These are phyloP conservation scores for Dromius quadrimaculatus DNA, from an alignment of 2,888 invertebrate species.

Conservation along the genomic window DNA sequence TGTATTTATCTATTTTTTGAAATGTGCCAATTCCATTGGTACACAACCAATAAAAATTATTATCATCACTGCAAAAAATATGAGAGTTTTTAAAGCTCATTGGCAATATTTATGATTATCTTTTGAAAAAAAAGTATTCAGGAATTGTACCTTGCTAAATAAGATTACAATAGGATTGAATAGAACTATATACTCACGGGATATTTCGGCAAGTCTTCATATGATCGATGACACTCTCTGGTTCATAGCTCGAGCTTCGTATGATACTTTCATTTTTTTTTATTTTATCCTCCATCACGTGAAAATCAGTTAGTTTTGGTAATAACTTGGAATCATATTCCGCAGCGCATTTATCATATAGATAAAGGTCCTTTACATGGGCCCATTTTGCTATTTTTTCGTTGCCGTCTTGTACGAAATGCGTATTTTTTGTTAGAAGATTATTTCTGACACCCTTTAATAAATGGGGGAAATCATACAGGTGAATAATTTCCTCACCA, in stretches of 20 bases:
- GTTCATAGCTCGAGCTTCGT: no score
- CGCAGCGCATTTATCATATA: background rate
- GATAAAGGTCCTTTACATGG: background rate
- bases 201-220: background rate
- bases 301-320: background rate
- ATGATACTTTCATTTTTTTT: background rate
- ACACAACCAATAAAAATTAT: no score
- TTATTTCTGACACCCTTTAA: no score
- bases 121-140: no score
- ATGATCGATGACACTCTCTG: background rate
- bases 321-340: background rate
- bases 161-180: no score
- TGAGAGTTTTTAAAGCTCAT: no score
- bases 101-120: no score
- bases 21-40: no score
- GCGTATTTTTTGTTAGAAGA: background rate
- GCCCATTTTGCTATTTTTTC: background rate
- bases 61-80: no score
- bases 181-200: background rate
- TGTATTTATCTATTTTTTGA: no score
- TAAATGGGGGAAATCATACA: background rate
- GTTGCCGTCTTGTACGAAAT: background rate
- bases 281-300: background rate
- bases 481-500: background rate
- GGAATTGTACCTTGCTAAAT: no score